Percentiles rank a stretch among this genome's conserved stretches.
Conservation (phyloP, 2,113 vertebrate species). For the Ictalurus punctatus region DNA sequence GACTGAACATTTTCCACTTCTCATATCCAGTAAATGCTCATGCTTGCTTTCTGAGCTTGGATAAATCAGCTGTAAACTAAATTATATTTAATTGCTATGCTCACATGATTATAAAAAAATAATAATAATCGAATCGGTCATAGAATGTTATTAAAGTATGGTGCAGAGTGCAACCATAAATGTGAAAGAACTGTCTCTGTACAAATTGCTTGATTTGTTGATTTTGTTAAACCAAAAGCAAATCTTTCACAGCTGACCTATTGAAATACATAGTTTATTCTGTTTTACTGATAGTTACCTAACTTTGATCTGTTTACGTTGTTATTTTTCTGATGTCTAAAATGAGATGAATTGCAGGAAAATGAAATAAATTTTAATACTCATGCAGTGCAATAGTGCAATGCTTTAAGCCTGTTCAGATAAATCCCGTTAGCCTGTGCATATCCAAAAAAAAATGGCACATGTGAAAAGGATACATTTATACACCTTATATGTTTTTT, state of each 20-base stretch:
- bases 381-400: neutral
- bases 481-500: neutral
- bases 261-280: neutral
- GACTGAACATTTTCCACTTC: constrained; percentile 59
- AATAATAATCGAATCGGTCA: neutral
- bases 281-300: neutral
- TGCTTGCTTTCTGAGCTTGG: constrained; percentile 45
- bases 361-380: neutral
- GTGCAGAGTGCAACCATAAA: neutral
- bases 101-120: neutral
- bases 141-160: neutral
- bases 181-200: no score
- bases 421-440: neutral
- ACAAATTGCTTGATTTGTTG: neutral
- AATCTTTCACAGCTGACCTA: neutral
- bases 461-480: neutral
- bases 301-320: neutral
- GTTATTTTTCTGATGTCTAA: neutral
- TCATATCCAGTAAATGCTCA: constrained; percentile 42
- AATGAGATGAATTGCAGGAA: no score
- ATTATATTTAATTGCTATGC: neutral
- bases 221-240: neutral
- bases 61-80: constrained; percentile 27
- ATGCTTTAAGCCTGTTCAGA: no score
- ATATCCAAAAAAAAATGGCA: neutral